A percentile compares a stretch with the other conserved stretches of the same genome.
These are phyloP conservation scores for Halotydeus destructor DNA, from an alignment of 1,140 invertebrate genomes.

Conservation along the genomic window DNA sequence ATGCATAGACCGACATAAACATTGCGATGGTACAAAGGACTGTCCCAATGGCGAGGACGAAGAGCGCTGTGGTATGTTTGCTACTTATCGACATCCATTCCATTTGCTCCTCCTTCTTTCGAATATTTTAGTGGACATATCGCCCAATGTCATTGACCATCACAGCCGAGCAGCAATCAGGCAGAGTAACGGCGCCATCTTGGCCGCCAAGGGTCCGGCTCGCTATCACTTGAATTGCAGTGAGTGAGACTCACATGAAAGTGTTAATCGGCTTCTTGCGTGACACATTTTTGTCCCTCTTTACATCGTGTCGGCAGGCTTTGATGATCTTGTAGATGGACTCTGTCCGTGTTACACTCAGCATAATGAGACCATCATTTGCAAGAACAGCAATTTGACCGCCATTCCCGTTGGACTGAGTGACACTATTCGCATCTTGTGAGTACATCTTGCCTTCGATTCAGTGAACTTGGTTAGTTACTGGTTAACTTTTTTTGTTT, in stretches of 20 bases:
- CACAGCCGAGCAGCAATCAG: background rate
- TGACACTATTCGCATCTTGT: background rate
- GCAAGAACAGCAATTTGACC: background rate
- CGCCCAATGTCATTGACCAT: background rate
- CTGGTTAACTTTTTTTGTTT: background rate
- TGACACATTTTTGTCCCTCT: background rate
- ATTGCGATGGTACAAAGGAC: background rate
- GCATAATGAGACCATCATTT: background rate
- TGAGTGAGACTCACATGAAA: background rate
- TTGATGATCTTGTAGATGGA: background rate
- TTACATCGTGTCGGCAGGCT: background rate
- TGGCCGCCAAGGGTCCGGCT: background rate
- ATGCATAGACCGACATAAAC: background rate
- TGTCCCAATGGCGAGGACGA: slow-evolving; percentile 10
- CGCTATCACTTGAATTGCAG: background rate
- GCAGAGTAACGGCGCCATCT: background rate
- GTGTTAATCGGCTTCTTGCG: background rate
- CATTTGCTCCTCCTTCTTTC: too few species aligned
- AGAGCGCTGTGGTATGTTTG: slow-evolving; percentile 2
- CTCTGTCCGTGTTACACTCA: background rate
- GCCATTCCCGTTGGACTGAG: background rate
- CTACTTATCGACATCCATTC: too few species aligned
- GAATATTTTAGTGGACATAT: too few species aligned
- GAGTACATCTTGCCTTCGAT: too few species aligned
- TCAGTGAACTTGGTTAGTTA: background rate